Conservation (phyloP, 2,888 invertebrate genomes). For the Tetheella fluctuosa region DNA sequence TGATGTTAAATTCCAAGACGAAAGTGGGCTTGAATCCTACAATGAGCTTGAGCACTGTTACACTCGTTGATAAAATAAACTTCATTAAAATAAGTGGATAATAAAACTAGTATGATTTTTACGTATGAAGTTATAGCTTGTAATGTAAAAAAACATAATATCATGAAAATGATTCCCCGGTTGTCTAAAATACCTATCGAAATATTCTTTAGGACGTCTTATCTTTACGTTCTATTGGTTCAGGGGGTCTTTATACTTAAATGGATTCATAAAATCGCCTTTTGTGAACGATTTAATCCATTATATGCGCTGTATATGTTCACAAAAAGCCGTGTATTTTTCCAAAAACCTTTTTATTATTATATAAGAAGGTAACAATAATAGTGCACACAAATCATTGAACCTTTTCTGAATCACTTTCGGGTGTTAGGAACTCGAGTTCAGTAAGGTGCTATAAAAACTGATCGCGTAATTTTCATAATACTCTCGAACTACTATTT, state of each 20-base stretch:
- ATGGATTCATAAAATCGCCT: constrained; percentile 34
- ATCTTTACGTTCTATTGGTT: constrained; percentile 47
- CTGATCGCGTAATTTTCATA: neutral
- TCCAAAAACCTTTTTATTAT: neutral
- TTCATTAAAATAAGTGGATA: too few relatives aligned
- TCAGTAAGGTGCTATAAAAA: neutral
- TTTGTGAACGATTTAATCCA: constrained; percentile 32
- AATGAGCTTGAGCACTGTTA: too few relatives aligned
- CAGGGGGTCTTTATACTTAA: constrained; percentile 31
- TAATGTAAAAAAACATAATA: neutral
- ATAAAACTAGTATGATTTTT: too few relatives aligned
- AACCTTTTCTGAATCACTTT: neutral
- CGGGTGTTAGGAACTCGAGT: neutral
- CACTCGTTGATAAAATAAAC: too few relatives aligned
- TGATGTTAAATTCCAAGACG: too few relatives aligned
- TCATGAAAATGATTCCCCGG: neutral
- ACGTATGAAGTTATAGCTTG: too few relatives aligned
- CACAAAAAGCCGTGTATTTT: constrained; percentile 10
- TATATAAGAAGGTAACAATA: neutral
- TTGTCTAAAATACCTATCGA: constrained; percentile 12
- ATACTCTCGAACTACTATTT: too few relatives aligned
- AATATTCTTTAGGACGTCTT: constrained; percentile 28
- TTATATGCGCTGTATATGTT: constrained; percentile 22
- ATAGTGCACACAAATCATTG: neutral
- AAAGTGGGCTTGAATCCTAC: too few relatives aligned